Base-by-base conservation (phyloP, 2,888 invertebrate species). In the Drosophila formosana region DNA sequence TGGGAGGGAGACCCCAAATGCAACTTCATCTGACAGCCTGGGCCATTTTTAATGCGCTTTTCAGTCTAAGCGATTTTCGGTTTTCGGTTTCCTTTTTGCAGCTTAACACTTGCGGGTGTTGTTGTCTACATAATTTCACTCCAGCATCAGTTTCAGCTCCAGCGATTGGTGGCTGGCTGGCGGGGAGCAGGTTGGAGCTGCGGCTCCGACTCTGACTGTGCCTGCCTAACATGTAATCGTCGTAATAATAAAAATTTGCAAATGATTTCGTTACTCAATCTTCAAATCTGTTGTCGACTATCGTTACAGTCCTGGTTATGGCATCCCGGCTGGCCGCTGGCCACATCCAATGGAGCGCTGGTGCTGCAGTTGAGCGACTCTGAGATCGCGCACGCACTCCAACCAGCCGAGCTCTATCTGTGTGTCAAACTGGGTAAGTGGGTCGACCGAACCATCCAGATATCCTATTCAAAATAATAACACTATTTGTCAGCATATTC, bases 291-390 rank as follows among this genome's bases (percentile, higher is more conserved):
- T 50, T 65, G 43, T 46, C 68, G 55, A 53, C 74, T 70, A 75
- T 73, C 68, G 70, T 84, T 93, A 43, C 94, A 95, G 95, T 93
- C 93, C 91, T 93, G 93, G 89, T 91, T 93, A 76, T 93, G 94
- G 85, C 94, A 94, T 78, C 91, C 93, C 89, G 95, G 95, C 91
- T 95, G 95, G 95, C 95, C 95, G 69, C 92, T 95, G 91, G 94
- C 94, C 90, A 93, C 95, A 88, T 94, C 94, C 82, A 86, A 90
- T 77, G 93, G 94, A 89, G 95, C 95, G 81, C 92, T 95, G 89
- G 93, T 94, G 83, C 92, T 95, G 82, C 95, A 95, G 88, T 93
- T 95, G 88, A 95, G 95, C 77, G 94, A 94, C 82, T 93, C 95
- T 91, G 94, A 94, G 89, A 65, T 85, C 65, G 93, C 94, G 74